These are phyloP conservation scores for Rhipidura dahli DNA, from an alignment of 2,113 vertebrate genomes.

Conservation along the genomic window DNA sequence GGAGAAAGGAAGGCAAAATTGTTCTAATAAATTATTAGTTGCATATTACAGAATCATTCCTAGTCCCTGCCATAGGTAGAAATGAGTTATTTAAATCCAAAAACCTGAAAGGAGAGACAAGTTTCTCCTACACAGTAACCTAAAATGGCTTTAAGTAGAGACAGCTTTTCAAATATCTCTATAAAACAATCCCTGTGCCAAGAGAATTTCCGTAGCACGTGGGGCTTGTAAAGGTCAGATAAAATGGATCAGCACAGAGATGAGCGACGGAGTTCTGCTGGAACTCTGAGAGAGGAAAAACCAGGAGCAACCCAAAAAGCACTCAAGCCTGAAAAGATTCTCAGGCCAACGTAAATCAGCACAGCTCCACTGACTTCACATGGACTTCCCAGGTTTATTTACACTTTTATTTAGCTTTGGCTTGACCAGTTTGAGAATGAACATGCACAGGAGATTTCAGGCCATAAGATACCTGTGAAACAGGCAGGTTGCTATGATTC, in stretches of 20 bases:
- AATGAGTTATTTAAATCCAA: neutral
- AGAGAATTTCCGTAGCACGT: neutral
- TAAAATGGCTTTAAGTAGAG: neutral
- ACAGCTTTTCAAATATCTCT: neutral
- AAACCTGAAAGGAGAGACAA: neutral
- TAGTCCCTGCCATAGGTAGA: neutral
- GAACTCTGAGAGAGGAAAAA: neutral
- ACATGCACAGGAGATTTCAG: neutral
- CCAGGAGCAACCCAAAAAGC: neutral
- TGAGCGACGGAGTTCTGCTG: neutral
- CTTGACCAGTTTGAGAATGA: neutral
- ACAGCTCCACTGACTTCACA: neutral
- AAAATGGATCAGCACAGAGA: neutral
- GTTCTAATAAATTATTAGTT: slow-evolving; percentile 40
- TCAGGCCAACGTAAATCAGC: neutral
- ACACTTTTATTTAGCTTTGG: neutral
- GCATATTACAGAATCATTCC: neutral
- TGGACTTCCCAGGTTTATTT: neutral
- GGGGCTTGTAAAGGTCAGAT: neutral
- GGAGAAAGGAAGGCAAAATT: slow-evolving; percentile 26
- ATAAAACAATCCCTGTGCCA: neutral
- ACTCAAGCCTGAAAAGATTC: neutral
- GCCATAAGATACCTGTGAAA: neutral
- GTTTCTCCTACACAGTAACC: neutral
- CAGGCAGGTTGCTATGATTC: neutral